phyloP scores from a whole-genome alignment of 2,797 vertebrate species.

The Coluber constrictor region DNA sequence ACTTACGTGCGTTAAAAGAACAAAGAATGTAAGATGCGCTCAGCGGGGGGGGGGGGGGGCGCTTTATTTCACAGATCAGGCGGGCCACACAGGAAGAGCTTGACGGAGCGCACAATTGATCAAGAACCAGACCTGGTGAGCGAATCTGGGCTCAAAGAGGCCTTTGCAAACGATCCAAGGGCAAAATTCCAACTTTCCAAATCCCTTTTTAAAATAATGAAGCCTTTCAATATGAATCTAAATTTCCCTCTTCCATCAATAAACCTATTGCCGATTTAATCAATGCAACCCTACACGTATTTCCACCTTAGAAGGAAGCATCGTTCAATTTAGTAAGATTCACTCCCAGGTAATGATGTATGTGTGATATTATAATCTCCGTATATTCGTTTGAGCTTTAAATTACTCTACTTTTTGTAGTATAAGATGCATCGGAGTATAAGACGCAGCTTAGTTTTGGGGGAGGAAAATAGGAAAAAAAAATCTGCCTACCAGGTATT shows the following conservation, averaged over 20 bases:
- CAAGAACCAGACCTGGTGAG: background rate
- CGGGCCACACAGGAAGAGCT: background rate
- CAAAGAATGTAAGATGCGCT: background rate
- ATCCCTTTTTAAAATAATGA: slow-evolving; percentile 11
- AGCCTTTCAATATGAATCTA: background rate
- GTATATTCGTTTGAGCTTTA: background rate
- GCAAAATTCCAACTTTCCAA: background rate
- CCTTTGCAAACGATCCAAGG: background rate
- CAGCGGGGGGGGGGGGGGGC: background rate
- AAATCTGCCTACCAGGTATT: no score
- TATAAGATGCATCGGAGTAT: no score
- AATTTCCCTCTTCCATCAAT: background rate
- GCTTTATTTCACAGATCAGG: background rate
- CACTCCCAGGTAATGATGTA: background rate
- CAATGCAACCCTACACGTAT: background rate
- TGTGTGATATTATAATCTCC: background rate
- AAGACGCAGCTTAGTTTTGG: no score
- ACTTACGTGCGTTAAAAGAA: background rate
- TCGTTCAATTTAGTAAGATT: background rate
- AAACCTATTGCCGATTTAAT: background rate
- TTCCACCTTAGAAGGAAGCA: background rate
- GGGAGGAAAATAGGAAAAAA: no score
- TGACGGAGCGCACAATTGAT: background rate
- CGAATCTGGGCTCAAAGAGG: background rate
- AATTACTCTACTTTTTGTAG: background rate